Percentiles rank a stretch among this genome's conserved stretches.
phyloP scores from a whole-genome alignment of 2,888 invertebrate genomes.

The Spialia ferax region DNA sequence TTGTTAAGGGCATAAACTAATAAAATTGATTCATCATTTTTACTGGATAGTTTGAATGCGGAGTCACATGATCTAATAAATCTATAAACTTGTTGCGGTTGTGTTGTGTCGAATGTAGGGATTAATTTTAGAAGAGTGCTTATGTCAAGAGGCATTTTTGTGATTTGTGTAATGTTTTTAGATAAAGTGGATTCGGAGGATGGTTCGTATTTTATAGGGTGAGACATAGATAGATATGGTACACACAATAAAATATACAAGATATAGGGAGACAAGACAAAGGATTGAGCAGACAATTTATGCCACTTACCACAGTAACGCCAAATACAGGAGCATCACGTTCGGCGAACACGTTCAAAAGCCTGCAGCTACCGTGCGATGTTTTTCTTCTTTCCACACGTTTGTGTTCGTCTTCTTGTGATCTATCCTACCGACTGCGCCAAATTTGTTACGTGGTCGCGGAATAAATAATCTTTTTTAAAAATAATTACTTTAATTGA shows the following conservation, averaged over 20 bases:
- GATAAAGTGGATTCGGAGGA: background rate
- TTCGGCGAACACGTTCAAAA: constrained; percentile 2
- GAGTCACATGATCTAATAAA: constrained; percentile 42
- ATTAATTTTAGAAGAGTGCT: constrained; percentile 31
- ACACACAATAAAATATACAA: background rate
- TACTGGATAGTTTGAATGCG: constrained; percentile 29
- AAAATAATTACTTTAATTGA: constrained; percentile 2
- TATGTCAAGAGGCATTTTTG: constrained; percentile 12
- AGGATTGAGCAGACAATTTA: constrained; percentile 1
- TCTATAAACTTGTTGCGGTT: constrained; percentile 39
- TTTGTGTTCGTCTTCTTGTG: constrained; percentile 4
- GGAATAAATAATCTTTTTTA: constrained; percentile 13
- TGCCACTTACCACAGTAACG: background rate
- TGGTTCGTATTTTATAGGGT: background rate
- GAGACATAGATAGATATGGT: background rate
- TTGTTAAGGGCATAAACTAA: constrained; percentile 39
- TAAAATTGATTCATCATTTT: constrained; percentile 23
- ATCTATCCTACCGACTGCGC: constrained; percentile 28
- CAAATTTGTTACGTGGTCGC: constrained; percentile 32
- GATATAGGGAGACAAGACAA: no score
- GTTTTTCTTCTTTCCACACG: background rate
- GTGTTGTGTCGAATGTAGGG: constrained; percentile 39
- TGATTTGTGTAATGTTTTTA: background rate
- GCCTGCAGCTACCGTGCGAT: background rate
- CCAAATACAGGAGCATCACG: background rate